phyloP scores from a whole-genome alignment of 1,140 invertebrate genomes.

The Vollenhovia emeryi region DNA sequence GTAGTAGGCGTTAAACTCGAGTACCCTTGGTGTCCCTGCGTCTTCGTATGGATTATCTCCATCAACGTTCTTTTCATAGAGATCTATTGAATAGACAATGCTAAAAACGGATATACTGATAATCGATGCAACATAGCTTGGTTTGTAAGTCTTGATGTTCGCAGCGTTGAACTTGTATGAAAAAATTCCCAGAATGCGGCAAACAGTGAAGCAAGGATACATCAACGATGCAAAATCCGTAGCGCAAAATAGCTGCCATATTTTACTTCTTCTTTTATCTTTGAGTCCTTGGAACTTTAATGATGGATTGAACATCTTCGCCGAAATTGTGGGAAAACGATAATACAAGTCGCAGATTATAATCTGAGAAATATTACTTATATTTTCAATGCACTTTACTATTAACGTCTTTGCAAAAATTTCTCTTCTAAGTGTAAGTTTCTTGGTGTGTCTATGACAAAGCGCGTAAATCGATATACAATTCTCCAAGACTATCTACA shows the following conservation, averaged over 20 bases:
- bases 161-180: background rate
- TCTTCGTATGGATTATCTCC: no score
- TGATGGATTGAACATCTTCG: background rate
- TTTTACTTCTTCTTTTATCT: background rate
- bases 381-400: background rate
- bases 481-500: background rate
- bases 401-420: background rate
- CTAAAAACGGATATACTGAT: background rate
- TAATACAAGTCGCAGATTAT: background rate
- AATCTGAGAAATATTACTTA: background rate
- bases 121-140: background rate
- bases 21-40: background rate
- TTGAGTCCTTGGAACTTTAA: background rate
- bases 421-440: background rate
- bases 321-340: background rate
- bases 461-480: background rate
- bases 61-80: background rate
- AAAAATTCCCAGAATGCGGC: background rate
- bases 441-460: background rate
- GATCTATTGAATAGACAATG: background rate
- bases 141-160: background rate
- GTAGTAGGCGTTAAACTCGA: conserved; percentile 52
- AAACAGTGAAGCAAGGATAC: background rate
- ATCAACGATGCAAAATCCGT: background rate
- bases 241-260: background rate